Base-by-base conservation (phyloP, 37 sponge, comb jelly and placozoan species). In the Dysidea cf. avara region DNA sequence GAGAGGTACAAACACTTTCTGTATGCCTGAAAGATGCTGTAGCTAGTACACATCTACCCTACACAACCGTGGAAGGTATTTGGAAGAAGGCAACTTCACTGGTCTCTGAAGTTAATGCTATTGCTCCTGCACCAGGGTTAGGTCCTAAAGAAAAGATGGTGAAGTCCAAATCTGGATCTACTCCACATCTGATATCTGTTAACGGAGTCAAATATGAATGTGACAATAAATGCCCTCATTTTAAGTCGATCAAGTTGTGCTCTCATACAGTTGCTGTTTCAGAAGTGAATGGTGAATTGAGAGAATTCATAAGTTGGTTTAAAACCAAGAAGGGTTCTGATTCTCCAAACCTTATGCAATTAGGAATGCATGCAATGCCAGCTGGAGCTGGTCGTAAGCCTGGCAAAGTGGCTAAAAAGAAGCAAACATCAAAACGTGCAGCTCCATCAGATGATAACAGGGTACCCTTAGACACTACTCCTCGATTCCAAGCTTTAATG, bases 251-350 rank as follows among this genome's bases (percentile, higher is more conserved):
- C 4, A 6, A 20, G 9, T 54, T 78, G 7, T 78, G 79, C 56
- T 56, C 68, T 20, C 79, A 78, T 40, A 52, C 52, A 38, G 79
- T 78, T 25, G 79, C 79, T 30, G 68, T 35, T 57, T 56, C 68
- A 17, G 17, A 51, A 26, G 2, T 32, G n/a, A 66, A 57, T 78
- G 68, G 61, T 20, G 69, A 68, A 21, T 35, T 78, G 11, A 21
- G 2, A 5, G 48, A 55, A 21, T 78, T 78, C 40, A 21, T 66
- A 9, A 17, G 39, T 1, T 75, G 75, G 75, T 75, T 40, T 22
- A 11, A 34, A 4, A 35, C 22, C 16, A 43, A 32, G 17, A 37
- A 25, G 26, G 43, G 30, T 25, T 63, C 53, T 26, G 24, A 56
- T 54, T 16, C 31, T 31, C 57, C 60, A 14, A 66, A 67, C 21